These are phyloP conservation scores for Carcina quercana DNA, from an alignment of 2,888 invertebrate species.

Conservation along the genomic window DNA sequence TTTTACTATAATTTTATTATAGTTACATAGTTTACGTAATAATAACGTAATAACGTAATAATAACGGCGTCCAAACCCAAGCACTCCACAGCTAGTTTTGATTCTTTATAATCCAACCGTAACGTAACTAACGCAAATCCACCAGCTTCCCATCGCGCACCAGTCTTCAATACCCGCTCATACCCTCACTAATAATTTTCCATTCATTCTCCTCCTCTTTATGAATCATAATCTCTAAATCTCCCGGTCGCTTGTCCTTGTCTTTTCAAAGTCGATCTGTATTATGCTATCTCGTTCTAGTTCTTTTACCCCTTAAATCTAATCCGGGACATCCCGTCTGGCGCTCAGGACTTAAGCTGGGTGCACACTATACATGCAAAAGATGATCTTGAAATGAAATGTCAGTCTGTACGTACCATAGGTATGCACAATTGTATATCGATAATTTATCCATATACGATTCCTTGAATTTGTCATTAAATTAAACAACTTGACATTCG, in stretches of 20 bases:
- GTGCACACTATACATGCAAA: conserved; percentile 18
- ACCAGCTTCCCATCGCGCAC: conserved; percentile 31
- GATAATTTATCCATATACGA: too few species aligned
- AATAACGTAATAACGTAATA: conserved; percentile 19
- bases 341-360: conserved; percentile 35
- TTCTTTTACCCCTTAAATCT: conserved; percentile 72
- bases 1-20: too few species aligned
- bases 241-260: conserved; percentile 48
- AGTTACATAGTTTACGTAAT: too few species aligned
- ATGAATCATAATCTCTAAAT: conserved; percentile 74
- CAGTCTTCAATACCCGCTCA: conserved; percentile 45
- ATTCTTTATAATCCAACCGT: too few species aligned
- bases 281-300: conserved; percentile 45
- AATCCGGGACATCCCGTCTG: conserved; percentile 70
- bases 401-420: too few species aligned
- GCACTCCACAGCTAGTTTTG: too few species aligned
- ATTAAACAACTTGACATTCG: too few species aligned
- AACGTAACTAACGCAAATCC: conserved; percentile 28
- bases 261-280: conserved; percentile 32
- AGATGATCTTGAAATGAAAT: too few species aligned
- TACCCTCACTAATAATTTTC: conserved; percentile 67
- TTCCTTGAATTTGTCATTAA: too few species aligned
- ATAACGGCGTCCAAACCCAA: too few species aligned
- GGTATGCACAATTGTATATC: too few species aligned
- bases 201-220: conserved; percentile 69